Base-by-base conservation (phyloP, 2,888 invertebrate genomes). In the Diadegma fenestrale region DNA sequence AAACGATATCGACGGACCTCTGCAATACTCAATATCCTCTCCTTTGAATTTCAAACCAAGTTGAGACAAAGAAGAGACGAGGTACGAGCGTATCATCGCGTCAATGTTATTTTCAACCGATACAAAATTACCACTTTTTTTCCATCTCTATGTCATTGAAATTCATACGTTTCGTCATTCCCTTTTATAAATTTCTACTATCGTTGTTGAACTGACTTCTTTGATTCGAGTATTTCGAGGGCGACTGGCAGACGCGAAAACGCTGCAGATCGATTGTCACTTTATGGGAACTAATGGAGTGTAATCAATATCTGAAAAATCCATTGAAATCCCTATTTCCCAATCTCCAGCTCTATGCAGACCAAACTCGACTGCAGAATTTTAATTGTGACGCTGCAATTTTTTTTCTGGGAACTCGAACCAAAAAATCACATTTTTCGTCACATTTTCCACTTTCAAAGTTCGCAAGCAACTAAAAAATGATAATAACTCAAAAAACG, bases 41-140 rank as follows among this genome's bases (percentile, higher is more conserved):
- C 80, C 48, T 85, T 72, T 66, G 75, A 82, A 85, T 85, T 82
- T 85, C 80, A 85, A 85, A 78, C 51, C 73, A 77, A 43, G 26
- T 17, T 17, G 2, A 7, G 37, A 68, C 37, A 5, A 26, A 14
- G 17, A 43, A 22, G 26, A 7, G 41, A 26, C 58, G 30, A 33
- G 12, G 22, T 33, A 64, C 33, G 64, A 37, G 51, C 22, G 26
- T 79, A 73, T 26, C 73, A 61, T 73, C 48, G 75, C 66, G 73
- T 63, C 71, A 63, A 80, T 75, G 51, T 80, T 66, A 72, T 73
- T 73, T 73, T n/a, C 41, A 73, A 73, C 30, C 72, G 17, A n/a
- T 17, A 51, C 26, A 71, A 71, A 12, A n/a, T 22, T 2, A 30
- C 45, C 19, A n/a, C n/a, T 33, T 51, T 71, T 71, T 26, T 12